A percentile compares a stretch with the other conserved stretches of the same genome.
Evolutionary conservation across 2,113 vertebrate genomes (phyloP).

Genomic region (Speoplatyrhinus poulsoni): DNA sequence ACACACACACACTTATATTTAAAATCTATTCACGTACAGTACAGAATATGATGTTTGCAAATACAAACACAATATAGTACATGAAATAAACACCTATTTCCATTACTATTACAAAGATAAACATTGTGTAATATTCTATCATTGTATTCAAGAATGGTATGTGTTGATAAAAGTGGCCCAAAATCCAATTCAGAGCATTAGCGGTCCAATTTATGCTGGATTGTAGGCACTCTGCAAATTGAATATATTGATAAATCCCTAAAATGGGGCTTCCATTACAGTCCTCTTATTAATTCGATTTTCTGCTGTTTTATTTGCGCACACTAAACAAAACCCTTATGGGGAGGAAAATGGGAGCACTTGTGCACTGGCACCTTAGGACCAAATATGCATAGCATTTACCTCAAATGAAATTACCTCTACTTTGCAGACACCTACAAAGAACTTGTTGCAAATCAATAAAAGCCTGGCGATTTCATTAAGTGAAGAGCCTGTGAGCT

Average conservation of each 20-base stretch:
- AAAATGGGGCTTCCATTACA: conserved; percentile 32
- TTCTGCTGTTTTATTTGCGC: conserved; percentile 5
- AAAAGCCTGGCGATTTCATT: conserved; percentile 70
- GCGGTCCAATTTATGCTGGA: conserved; percentile 13
- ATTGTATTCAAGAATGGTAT: conserved; percentile 29
- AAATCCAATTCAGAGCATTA: conserved; percentile 36
- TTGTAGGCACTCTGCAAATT: conserved; percentile 34
- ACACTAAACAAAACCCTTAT: conserved; percentile 19
- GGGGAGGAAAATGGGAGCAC: background rate
- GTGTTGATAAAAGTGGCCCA: conserved; percentile 16
- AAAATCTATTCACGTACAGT: background rate
- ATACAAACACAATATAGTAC: too few species aligned
- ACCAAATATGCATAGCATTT: conserved; percentile 48
- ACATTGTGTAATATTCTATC: conserved; percentile 4
- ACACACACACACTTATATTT: conserved; percentile 7
- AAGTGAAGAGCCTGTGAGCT: conserved; percentile 62
- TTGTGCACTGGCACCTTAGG: background rate
- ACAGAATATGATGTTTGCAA: too few species aligned
- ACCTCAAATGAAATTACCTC: conserved; percentile 53
- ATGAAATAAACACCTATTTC: too few species aligned
- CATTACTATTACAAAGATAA: conserved; percentile 4
- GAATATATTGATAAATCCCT: conserved; percentile 27
- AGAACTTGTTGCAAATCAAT: conserved; percentile 67
- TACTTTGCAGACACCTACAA: conserved; percentile 64
- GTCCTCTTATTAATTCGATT: conserved; percentile 27